A percentile compares a stretch with the other conserved stretches of the same genome.
These are phyloP conservation scores for Littorina saxatilis DNA, from an alignment of 1,140 invertebrate species.

Conservation along the genomic window DNA sequence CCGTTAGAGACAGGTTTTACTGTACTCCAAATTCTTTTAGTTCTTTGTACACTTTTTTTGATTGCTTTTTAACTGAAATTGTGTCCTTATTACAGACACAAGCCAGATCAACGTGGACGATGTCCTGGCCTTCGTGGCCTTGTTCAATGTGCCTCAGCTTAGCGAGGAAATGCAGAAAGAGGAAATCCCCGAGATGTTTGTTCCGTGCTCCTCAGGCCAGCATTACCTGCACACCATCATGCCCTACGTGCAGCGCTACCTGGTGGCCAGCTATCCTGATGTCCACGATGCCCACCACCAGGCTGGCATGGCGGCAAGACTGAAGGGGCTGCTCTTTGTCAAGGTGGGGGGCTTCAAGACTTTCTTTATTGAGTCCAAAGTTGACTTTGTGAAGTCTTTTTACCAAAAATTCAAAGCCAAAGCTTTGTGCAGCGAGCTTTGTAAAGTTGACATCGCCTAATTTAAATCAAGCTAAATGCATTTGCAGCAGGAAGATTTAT, in stretches of 20 bases:
- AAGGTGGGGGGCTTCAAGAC: conserved; percentile 58
- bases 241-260: conserved; percentile 60
- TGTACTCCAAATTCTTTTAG: too few relatives aligned
- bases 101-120: conserved; percentile 32
- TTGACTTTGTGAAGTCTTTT: too few relatives aligned
- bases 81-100: neutral
- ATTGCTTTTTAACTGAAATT: too few relatives aligned
- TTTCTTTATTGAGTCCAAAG: too few relatives aligned
- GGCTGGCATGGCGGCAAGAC: conserved; percentile 43
- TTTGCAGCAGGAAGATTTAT: too few relatives aligned
- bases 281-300: conserved; percentile 54
- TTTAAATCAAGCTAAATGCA: too few relatives aligned
- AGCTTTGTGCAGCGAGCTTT: too few relatives aligned
- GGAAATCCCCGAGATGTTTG: conserved; percentile 55
- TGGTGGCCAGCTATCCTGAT: conserved; percentile 52
- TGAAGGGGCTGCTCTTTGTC: conserved; percentile 60
- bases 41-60: neutral
- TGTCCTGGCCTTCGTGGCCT: conserved; percentile 53
- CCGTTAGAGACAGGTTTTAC: too few relatives aligned
- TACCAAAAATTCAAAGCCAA: too few relatives aligned
- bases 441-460: too few relatives aligned
- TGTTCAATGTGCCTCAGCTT: conserved; percentile 57
- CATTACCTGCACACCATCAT: conserved; percentile 59
- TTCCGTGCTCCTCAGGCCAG: conserved; percentile 61
- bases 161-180: conserved; percentile 53